These are phyloP conservation scores for Oncorhynchus gorbuscha DNA, from an alignment of 2,113 vertebrate species.

Conservation along the genomic window DNA sequence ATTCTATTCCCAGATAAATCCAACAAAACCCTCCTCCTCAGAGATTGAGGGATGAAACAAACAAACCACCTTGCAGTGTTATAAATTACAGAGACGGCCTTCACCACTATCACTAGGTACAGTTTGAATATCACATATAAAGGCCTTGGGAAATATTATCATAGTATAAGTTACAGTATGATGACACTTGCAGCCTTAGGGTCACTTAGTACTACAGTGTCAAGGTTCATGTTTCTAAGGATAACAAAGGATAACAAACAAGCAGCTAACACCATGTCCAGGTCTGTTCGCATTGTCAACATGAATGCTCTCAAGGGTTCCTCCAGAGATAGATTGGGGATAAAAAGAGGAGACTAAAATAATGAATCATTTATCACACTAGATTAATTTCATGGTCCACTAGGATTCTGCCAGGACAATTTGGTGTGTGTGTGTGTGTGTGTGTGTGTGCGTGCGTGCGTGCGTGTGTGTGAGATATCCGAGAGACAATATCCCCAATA, in stretches of 20 bases:
- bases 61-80: constrained; percentile 39
- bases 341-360: constrained; percentile 48
- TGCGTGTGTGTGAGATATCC: background rate
- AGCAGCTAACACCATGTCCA: constrained; percentile 15
- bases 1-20: background rate
- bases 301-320: constrained; percentile 43
- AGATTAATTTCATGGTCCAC: constrained; percentile 65
- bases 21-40: background rate
- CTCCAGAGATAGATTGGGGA: constrained; percentile 53
- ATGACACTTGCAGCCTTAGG: constrained; percentile 48
- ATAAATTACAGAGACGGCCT: constrained; percentile 42
- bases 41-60: constrained; percentile 45
- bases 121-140: constrained; percentile 31
- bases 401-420: constrained; percentile 47
- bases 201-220: constrained; percentile 56
- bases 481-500: constrained; percentile 1
- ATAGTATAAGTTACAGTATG: constrained; percentile 16
- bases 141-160: constrained; percentile 39
- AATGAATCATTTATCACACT: constrained; percentile 68
- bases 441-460: no score
- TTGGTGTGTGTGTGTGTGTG: no score
- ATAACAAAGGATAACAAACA: constrained; percentile 67
- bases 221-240: constrained; percentile 59
- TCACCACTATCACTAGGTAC: constrained; percentile 36
- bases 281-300: constrained; percentile 65